These are phyloP conservation scores for Eupeodes latifasciatus DNA, from an alignment of 2,888 invertebrate genomes.

Conservation along the genomic window DNA sequence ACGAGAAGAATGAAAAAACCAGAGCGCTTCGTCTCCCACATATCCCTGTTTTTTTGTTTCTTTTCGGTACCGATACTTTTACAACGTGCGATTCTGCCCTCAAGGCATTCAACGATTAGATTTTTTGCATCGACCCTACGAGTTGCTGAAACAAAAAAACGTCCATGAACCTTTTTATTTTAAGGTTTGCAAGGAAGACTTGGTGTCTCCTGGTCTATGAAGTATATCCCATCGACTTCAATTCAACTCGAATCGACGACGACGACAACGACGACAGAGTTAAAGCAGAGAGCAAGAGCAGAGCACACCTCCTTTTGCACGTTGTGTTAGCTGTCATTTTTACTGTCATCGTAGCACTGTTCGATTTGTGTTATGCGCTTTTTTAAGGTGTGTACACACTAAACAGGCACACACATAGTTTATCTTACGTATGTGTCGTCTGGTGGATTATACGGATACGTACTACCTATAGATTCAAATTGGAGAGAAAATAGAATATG, in stretches of 20 bases:
- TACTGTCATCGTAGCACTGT: slow-evolving; percentile 69
- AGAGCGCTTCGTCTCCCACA: slow-evolving; percentile 27
- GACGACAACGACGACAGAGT: background rate
- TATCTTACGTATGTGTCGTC: slow-evolving; percentile 18
- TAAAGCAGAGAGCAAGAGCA: slow-evolving; percentile 15
- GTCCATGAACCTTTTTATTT: slow-evolving; percentile 66
- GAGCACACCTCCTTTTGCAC: slow-evolving; percentile 69
- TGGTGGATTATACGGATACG: slow-evolving; percentile 34
- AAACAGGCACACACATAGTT: slow-evolving; percentile 9
- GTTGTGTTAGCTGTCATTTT: slow-evolving; percentile 74
- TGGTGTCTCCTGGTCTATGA: background rate
- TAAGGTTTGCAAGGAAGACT: slow-evolving; percentile 10
- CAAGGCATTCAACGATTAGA: slow-evolving; percentile 47
- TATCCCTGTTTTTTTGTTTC: slow-evolving; percentile 23
- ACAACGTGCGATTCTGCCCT: slow-evolving; percentile 52
- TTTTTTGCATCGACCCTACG: background rate
- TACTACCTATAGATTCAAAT: slow-evolving; percentile 38
- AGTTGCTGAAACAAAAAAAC: slow-evolving; percentile 11
- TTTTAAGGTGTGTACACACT: slow-evolving; percentile 62
- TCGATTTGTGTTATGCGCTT: slow-evolving; percentile 58
- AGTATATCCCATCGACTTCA: too few relatives aligned
- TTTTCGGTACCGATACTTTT: slow-evolving; percentile 28
- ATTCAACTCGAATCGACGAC: background rate
- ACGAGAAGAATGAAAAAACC: slow-evolving; percentile 2
- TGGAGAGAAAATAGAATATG: slow-evolving; percentile 65